phyloP scores from a whole-genome alignment of 2,113 vertebrate genomes.

The Fregata magnificens region DNA sequence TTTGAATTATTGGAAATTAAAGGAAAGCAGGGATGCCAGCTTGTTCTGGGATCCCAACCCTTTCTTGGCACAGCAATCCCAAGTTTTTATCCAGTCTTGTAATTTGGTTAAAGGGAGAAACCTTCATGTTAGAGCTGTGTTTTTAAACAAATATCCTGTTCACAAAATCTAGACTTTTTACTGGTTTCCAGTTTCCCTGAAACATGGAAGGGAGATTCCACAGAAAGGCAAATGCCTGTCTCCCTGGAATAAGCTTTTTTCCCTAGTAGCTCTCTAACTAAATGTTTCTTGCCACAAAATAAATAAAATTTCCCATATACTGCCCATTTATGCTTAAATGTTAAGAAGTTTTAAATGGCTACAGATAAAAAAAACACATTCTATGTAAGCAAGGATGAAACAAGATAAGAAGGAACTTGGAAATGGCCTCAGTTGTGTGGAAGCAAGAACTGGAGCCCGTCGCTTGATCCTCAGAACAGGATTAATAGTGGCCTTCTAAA shows the following conservation, averaged over 20 bases:
- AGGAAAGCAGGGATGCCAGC: neutral
- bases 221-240: neutral
- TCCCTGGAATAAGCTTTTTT: neutral
- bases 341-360: neutral
- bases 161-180: neutral
- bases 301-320: neutral
- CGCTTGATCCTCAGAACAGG: neutral
- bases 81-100: neutral
- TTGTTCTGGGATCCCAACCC: neutral
- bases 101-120: neutral
- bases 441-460: neutral
- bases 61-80: neutral
- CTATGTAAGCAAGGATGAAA: neutral
- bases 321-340: neutral
- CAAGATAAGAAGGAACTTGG: neutral
- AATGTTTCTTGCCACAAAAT: neutral
- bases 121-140: neutral
- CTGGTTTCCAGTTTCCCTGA: neutral
- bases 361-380: neutral
- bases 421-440: neutral
- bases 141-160: neutral
- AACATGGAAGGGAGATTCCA: neutral
- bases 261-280: neutral
- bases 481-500: neutral
- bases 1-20: slow-evolving; percentile 42